phyloP scores from a whole-genome alignment of 2,797 vertebrate species.

The Bradypodion pumilum region DNA sequence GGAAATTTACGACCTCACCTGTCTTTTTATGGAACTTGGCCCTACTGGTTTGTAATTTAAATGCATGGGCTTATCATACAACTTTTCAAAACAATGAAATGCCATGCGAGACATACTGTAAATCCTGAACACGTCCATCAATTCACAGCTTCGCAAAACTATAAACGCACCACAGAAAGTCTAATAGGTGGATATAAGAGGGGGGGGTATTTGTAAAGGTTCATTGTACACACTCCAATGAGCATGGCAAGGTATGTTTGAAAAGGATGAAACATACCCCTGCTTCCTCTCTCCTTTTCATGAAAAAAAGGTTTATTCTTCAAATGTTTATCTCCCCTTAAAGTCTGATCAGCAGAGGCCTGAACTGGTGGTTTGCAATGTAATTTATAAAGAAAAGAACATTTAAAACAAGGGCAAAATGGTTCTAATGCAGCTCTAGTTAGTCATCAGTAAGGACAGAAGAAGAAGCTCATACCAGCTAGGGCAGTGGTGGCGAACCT shows the following conservation, averaged over 20 bases:
- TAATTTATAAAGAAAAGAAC: not conserved
- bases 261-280: constrained; percentile 1
- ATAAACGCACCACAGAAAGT: constrained; percentile 51
- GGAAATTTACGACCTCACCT: constrained; percentile 66
- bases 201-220: constrained; percentile 36
- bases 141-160: constrained; percentile 57
- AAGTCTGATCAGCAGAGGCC: not conserved
- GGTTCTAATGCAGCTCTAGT: not conserved
- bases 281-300: not conserved
- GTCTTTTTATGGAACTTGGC: constrained; percentile 66
- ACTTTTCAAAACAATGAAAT: constrained; percentile 64
- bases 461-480: not conserved
- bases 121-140: constrained; percentile 52
- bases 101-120: constrained; percentile 53
- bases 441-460: not conserved
- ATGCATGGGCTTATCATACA: constrained; percentile 61
- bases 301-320: not conserved
- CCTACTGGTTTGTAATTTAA: constrained; percentile 67
- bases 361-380: not conserved
- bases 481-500: no score
- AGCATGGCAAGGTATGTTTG: not conserved
- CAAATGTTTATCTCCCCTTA: not conserved
- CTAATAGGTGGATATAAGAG: constrained; percentile 46
- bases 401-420: not conserved
- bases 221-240: constrained; percentile 20